Evolutionary conservation across 2,888 invertebrate genomes (phyloP), one percentile per base, ranked within the genome.

Genomic region (Drosophila putrida): DNA sequence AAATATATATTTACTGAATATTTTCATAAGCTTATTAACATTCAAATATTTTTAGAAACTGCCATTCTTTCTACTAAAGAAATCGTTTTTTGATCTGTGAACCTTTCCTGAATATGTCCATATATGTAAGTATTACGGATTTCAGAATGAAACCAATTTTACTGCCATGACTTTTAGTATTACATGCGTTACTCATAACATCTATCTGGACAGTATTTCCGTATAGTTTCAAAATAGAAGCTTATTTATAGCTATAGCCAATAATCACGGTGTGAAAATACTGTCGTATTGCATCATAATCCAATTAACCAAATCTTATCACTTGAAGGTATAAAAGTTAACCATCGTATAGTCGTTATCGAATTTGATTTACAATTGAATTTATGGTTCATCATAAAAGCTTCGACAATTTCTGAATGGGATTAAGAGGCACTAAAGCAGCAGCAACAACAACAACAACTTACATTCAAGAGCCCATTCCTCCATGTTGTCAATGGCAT

Each of bases 391-490:
- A 0, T 2, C 35, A 58, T 66, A 54, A 65, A 44, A 35, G 20
- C 1, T 39, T 1, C 15, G 20, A 41, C 15, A 4, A 35, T 39
- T 57, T 25, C 36, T 57, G 60, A 75, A 69, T 69, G 70, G 15
- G 49, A 33, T 55, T 15, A 6, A 27, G 1, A 3, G 51, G 11
- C 27, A 11, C 20, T 11, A 4, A 5, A n/a, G n/a, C n/a, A n/a
- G n/a, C n/a, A n/a, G n/a, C n/a, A n/a, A n/a, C n/a, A n/a, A n/a
- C n/a, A n/a, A n/a, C n/a, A n/a, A n/a, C n/a, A n/a, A n/a, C 91
- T 91, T 88, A 92, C 92, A 92, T 78, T 92, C 88, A 55, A 92
- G 75, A 9, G 92, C 91, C 92, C 92, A 92, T 77, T 91, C 90
- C 67, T 92, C 81, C 64, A 81, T 77, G 31, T 89, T 80, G 28